phyloP scores from a whole-genome alignment of 2,113 vertebrate genomes.

The Ondatra zibethicus region DNA sequence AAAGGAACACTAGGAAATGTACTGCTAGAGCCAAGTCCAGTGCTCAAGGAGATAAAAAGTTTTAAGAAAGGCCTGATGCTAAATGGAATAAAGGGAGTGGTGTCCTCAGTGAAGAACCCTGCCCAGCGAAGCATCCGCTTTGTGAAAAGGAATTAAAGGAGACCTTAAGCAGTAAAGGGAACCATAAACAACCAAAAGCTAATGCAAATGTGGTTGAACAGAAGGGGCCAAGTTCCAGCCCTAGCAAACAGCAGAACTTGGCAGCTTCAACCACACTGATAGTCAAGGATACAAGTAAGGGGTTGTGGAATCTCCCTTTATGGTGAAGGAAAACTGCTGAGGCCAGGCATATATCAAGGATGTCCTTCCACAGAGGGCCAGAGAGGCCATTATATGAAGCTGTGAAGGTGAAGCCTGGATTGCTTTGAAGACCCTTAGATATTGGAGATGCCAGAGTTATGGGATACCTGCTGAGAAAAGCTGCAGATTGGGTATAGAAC shows the following conservation, averaged over 20 bases:
- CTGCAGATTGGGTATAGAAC: background rate
- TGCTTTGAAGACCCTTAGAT: background rate
- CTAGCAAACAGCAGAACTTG: background rate
- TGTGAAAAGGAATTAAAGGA: background rate
- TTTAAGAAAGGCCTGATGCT: background rate
- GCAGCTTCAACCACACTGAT: background rate
- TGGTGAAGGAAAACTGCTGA: background rate
- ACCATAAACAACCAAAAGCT: background rate
- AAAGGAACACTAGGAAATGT: background rate
- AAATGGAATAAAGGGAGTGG: background rate
- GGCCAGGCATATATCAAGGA: background rate
- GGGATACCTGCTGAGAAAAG: background rate
- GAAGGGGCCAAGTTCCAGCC: background rate
- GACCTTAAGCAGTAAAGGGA: background rate
- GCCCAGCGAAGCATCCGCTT: background rate
- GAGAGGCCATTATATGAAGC: background rate
- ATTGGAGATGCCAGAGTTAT: background rate
- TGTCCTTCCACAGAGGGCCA: background rate
- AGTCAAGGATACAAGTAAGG: background rate
- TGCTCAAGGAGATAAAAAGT: background rate
- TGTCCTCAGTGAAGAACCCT: background rate
- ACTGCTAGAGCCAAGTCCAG: background rate
- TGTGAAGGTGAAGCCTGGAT: background rate
- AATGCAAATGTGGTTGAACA: background rate
- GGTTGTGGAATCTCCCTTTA: background rate